Percentiles rank a stretch among this genome's conserved stretches.
phyloP scores from a whole-genome alignment of 2,113 vertebrate genomes.

The Caretta caretta region DNA sequence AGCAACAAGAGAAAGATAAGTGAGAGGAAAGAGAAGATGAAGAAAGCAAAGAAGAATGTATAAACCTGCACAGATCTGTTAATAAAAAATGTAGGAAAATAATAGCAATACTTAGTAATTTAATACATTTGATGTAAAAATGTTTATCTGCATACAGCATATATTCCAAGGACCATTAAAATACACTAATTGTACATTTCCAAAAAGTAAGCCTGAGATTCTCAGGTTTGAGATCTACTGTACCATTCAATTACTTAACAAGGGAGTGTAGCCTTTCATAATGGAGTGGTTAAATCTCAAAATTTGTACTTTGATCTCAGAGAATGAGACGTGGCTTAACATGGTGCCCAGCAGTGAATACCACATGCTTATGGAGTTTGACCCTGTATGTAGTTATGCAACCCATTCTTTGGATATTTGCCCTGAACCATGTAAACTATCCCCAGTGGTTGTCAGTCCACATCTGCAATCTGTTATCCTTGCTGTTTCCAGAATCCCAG shows the following conservation, averaged over 20 bases:
- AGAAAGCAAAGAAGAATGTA: neutral
- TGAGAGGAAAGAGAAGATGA: neutral
- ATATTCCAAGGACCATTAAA: neutral
- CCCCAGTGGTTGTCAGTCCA: constrained; percentile 42
- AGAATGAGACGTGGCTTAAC: neutral
- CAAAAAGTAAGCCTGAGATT: neutral
- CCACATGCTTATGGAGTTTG: neutral
- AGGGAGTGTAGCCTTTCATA: neutral
- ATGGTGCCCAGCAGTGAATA: constrained; percentile 5
- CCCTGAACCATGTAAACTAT: constrained; percentile 52
- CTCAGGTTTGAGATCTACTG: neutral
- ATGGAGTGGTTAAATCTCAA: neutral
- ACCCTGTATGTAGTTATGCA: neutral
- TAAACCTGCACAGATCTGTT: neutral
- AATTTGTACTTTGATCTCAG: neutral
- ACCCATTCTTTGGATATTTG: constrained; percentile 43
- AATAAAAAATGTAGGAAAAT: neutral
- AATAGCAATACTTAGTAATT: neutral
- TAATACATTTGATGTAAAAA: neutral
- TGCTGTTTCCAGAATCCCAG: constrained; percentile 59
- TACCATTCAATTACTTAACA: neutral
- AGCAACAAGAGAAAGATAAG: neutral
- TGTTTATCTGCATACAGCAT: neutral
- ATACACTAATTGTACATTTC: neutral
- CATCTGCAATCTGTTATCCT: constrained; percentile 47